Evolutionary conservation across 2,113 vertebrate genomes (phyloP).

Genomic region (Corvus cornix): DNA sequence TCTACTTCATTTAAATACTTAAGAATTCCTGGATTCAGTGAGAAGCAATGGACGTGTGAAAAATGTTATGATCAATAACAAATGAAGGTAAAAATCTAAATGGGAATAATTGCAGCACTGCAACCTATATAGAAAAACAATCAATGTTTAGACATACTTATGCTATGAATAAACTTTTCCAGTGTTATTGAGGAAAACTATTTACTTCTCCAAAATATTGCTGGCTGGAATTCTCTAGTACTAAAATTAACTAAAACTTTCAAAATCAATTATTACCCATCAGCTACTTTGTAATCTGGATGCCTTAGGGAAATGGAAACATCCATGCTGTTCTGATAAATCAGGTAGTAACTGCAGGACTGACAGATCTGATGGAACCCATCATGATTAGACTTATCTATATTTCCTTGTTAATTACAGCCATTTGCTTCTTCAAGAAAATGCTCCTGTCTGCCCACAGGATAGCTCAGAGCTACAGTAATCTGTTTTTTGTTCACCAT

Average conservation of each 20-base stretch:
- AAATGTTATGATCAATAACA: not conserved
- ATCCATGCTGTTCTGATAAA: slow-evolving; percentile 14
- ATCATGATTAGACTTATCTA: not conserved
- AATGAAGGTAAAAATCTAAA: not conserved
- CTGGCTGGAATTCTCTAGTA: not conserved
- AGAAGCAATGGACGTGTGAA: not conserved
- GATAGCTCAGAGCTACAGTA: slow-evolving; percentile 22
- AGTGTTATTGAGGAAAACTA: not conserved
- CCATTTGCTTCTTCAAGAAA: slow-evolving; percentile 58
- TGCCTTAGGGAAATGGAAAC: not conserved
- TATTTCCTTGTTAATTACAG: slow-evolving; percentile 59
- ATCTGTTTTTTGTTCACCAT: not conserved
- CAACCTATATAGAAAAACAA: not conserved
- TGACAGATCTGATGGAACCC: slow-evolving; percentile 30
- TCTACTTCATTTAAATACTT: not conserved
- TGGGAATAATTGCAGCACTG: not conserved
- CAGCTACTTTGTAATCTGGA: not conserved
- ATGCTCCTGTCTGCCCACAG: slow-evolving; percentile 41
- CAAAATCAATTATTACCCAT: not conserved
- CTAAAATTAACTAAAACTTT: slow-evolving; percentile 31
- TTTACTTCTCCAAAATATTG: not conserved
- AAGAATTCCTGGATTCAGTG: not conserved
- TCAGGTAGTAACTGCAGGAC: not conserved
- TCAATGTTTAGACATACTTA: not conserved
- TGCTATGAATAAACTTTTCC: not conserved